phyloP scores from a whole-genome alignment of 1,140 invertebrate genomes.

The Drosophila orosa region DNA sequence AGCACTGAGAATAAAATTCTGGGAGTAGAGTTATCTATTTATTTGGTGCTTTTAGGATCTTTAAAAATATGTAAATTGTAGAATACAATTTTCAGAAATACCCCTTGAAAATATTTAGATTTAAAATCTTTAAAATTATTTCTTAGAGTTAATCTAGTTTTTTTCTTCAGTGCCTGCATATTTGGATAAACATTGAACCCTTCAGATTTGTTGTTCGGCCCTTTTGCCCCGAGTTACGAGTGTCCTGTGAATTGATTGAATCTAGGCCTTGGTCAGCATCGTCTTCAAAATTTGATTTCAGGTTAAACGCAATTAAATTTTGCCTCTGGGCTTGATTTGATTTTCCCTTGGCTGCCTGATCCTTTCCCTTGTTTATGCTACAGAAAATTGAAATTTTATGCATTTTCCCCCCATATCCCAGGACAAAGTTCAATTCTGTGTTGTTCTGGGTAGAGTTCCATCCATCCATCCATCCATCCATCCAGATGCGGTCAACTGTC shows the following conservation, averaged over 20 bases:
- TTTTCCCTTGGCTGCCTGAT: conserved; percentile 33
- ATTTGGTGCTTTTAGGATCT: background rate
- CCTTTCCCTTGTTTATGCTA: conserved; percentile 55
- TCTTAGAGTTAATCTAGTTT: background rate
- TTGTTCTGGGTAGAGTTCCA: conserved; percentile 45
- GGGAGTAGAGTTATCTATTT: background rate
- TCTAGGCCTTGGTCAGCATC: conserved; percentile 49
- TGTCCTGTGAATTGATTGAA: conserved; percentile 68
- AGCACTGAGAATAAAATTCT: conserved; percentile 3
- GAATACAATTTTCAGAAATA: background rate
- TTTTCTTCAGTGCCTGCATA: conserved; percentile 28
- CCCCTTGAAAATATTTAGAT: background rate
- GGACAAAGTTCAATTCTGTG: conserved; percentile 17
- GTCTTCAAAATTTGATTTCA: conserved; percentile 74
- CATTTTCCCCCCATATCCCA: conserved; percentile 33
- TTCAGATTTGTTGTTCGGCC: conserved; percentile 63
- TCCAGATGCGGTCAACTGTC: conserved; percentile 59
- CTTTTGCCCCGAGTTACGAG: conserved; percentile 45
- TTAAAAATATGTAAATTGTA: background rate
- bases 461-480: too few relatives aligned
- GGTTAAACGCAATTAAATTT: conserved; percentile 82
- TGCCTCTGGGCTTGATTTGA: conserved; percentile 68
- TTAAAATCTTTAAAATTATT: too few relatives aligned
- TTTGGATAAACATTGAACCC: conserved; percentile 76
- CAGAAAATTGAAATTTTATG: conserved; percentile 75